Conservation (phyloP, 2,797 vertebrate species). For the Lepilemur septentrionalis region DNA sequence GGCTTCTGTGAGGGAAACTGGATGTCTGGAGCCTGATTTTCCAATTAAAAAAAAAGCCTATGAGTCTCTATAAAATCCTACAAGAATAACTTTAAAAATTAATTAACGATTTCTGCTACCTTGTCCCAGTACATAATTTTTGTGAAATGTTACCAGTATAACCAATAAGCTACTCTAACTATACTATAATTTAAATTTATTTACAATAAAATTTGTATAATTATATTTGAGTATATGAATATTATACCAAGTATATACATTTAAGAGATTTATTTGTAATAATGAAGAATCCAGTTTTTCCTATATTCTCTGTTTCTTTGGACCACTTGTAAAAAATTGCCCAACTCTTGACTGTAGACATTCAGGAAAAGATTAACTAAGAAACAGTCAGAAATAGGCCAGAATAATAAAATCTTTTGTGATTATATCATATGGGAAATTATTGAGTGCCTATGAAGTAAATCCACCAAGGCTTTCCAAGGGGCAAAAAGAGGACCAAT, state of each 20-base stretch:
- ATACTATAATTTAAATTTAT: not conserved
- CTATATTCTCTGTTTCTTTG: not conserved
- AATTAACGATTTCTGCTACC: slow-evolving; percentile 19
- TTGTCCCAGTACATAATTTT: slow-evolving; percentile 10
- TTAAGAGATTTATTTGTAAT: not conserved
- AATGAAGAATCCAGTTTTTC: not conserved
- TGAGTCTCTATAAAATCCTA: slow-evolving; percentile 16
- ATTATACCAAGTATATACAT: not conserved
- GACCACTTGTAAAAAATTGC: not conserved
- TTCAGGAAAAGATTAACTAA: not conserved
- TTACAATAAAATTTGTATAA: not conserved
- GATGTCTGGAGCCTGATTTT: not conserved
- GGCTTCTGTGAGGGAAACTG: not conserved
- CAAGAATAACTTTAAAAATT: slow-evolving; percentile 25
- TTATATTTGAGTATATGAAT: not conserved
- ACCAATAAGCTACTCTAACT: not conserved
- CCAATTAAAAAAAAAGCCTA: slow-evolving; percentile 51
- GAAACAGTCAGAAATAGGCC: not conserved
- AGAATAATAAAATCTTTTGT: not conserved
- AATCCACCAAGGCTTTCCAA: not conserved
- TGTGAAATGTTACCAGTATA: not conserved
- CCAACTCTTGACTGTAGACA: not conserved
- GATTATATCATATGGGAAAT: not conserved
- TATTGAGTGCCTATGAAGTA: not conserved
- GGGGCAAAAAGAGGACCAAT: not conserved